Conservation (phyloP, 2,113 vertebrate genomes). For the Probosciger aterrimus region DNA sequence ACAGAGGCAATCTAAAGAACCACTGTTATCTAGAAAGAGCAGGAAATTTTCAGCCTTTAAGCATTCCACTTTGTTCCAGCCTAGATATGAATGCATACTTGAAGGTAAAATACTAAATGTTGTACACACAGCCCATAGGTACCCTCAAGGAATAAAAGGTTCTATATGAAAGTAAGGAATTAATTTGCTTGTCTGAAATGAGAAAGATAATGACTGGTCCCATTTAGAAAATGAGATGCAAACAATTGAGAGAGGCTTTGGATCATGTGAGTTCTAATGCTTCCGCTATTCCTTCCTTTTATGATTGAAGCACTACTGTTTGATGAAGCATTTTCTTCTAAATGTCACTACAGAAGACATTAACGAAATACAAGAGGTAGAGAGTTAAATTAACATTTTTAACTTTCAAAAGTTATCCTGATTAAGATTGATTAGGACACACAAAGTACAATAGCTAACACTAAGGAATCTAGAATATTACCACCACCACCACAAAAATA, state of each 20-base stretch:
- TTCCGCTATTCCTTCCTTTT: slow-evolving; percentile 1
- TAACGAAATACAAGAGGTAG: slow-evolving; percentile 48
- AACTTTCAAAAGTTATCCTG: slow-evolving; percentile 40
- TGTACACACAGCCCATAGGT: not conserved
- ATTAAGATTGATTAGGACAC: slow-evolving; percentile 52
- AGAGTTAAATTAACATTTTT: slow-evolving; percentile 62
- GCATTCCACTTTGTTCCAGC: not conserved
- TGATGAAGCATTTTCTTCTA: slow-evolving; percentile 58
- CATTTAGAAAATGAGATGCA: slow-evolving; percentile 1
- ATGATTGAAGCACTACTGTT: slow-evolving; percentile 37
- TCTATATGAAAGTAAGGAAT: not conserved
- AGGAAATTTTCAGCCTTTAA: not conserved
- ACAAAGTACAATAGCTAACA: not conserved
- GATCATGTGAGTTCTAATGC: not conserved
- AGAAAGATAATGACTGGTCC: not conserved
- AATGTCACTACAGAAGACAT: slow-evolving; percentile 23
- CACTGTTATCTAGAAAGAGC: not conserved
- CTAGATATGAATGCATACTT: not conserved
- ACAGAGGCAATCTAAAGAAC: not conserved
- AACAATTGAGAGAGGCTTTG: not conserved
- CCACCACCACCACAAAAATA: not conserved
- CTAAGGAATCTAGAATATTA: not conserved
- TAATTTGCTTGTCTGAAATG: not conserved
- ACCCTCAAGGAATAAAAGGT: not conserved
- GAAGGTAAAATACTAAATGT: not conserved